Evolutionary conservation across 2,888 invertebrate genomes (phyloP).

Genomic region (Oligia latruncula): DNA sequence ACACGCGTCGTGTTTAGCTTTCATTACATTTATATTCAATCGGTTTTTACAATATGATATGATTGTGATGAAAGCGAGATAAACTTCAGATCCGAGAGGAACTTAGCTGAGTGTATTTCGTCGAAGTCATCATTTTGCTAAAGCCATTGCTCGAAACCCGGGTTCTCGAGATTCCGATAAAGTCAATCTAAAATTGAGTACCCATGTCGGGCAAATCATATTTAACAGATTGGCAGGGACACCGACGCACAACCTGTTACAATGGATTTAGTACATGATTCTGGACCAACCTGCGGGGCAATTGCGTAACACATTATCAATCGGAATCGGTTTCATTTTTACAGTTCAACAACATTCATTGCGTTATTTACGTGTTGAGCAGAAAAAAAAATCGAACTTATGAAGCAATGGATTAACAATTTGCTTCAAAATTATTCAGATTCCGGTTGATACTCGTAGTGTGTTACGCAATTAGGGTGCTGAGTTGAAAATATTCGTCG

Average conservation of each 20-base stretch:
- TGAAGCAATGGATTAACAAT: no score
- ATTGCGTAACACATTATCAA: no score
- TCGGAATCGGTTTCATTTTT: no score
- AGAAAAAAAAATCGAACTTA: no score
- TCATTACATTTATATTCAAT: conserved; percentile 53
- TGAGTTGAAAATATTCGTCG: background rate
- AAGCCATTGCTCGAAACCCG: background rate
- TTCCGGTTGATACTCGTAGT: no score
- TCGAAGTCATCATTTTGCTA: background rate
- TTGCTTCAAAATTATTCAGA: no score
- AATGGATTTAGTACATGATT: background rate
- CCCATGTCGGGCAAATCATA: background rate
- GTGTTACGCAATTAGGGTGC: no score
- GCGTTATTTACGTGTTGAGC: no score
- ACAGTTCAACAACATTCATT: no score
- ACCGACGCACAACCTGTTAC: background rate
- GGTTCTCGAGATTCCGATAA: background rate
- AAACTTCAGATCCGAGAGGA: background rate
- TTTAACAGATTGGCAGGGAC: background rate
- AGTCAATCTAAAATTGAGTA: background rate
- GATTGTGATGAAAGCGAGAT: conserved; percentile 41
- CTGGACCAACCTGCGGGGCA: background rate
- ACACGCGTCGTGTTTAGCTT: conserved; percentile 45
- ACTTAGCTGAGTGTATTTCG: background rate
- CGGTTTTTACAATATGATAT: conserved; percentile 30